Conservation (phyloP, 1,140 invertebrate species). For the Aphis craccivora region DNA sequence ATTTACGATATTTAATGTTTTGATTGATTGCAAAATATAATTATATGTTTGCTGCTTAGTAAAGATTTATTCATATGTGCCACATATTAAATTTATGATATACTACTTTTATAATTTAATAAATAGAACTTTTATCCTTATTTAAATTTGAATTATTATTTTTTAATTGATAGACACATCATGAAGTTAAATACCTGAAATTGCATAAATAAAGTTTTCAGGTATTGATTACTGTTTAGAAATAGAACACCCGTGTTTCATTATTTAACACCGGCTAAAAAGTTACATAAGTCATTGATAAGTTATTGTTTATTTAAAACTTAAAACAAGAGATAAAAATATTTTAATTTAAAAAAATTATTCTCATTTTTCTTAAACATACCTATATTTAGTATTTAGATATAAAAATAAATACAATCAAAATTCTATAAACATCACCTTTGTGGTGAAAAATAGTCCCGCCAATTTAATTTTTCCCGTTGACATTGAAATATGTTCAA, state of each 20-base stretch:
- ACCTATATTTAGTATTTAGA: not conserved
- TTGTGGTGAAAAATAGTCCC: not conserved
- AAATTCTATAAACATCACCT: not conserved
- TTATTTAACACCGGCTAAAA: not conserved
- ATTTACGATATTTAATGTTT: not conserved
- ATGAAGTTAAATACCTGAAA: not conserved
- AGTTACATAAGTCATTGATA: not conserved
- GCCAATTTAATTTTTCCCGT: not conserved
- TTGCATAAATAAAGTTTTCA: not conserved
- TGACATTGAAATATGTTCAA: conserved; percentile 24
- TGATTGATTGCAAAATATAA: not conserved
- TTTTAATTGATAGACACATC: not conserved
- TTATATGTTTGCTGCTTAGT: not conserved
- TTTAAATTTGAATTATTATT: not conserved
- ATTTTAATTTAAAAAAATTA: not conserved
- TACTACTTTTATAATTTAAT: not conserved
- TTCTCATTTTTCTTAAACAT: not conserved
- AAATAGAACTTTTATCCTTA: not conserved
- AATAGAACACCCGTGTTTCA: not conserved
- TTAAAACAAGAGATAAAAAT: not conserved
- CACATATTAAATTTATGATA: not conserved
- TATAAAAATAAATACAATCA: not conserved
- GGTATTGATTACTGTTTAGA: not conserved
- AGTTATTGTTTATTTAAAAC: not conserved
- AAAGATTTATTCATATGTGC: not conserved